Conservation (phyloP, 2,797 vertebrate species). For the Lerista edwardsae region DNA sequence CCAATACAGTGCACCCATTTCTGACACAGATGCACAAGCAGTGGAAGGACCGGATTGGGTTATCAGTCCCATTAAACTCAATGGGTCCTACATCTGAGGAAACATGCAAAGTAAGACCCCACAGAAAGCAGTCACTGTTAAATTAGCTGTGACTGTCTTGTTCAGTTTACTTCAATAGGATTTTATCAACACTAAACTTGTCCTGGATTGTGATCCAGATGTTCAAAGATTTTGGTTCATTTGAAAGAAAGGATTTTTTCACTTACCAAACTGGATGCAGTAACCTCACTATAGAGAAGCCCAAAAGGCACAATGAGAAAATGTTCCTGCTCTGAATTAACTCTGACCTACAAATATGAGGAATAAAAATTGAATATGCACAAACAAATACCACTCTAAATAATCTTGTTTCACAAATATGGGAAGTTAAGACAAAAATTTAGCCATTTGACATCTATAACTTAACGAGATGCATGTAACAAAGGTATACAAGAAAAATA, state of each 20-base stretch:
- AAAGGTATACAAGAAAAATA: neutral
- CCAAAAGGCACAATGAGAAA: constrained; percentile 97
- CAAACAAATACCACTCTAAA: constrained; percentile 4
- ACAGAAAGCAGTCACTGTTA: no score
- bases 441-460: neutral
- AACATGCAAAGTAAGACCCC: no score
- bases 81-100: no score
- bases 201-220: neutral
- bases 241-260: neutral
- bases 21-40: no score
- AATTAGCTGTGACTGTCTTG: neutral
- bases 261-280: constrained; percentile 95
- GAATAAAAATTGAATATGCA: constrained; percentile 14
- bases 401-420: neutral
- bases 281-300: constrained; percentile 97
- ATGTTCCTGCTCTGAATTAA: constrained; percentile 92
- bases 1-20: no score
- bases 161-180: neutral
- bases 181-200: neutral
- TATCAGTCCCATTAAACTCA: no score
- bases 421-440: neutral
- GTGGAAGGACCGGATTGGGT: no score
- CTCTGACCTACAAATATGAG: constrained; percentile 83
- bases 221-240: neutral
- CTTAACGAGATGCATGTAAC: neutral